Conservation (phyloP, 53 echinoderm and acorn worm species). For the Actinopyga echinites region DNA sequence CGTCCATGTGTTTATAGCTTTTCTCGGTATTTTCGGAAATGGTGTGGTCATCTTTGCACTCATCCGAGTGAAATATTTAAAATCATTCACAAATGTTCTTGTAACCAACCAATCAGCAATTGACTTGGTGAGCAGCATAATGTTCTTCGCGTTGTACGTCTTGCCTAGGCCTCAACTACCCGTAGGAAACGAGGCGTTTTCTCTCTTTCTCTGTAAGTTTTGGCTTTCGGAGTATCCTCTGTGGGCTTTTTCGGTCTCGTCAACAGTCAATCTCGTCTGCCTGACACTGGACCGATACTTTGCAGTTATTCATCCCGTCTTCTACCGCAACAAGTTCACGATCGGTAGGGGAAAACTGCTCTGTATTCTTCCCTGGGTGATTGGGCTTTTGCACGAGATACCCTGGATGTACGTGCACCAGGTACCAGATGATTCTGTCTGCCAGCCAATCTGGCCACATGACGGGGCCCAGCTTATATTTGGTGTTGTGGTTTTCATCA, state of each 20-base stretch:
- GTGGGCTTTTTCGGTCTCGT: conserved; percentile 75
- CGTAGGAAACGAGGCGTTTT: neutral
- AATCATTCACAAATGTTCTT: conserved; percentile 73
- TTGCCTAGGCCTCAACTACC: conserved; percentile 55
- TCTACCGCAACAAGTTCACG: conserved; percentile 67
- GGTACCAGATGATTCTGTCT: conserved; percentile 36
- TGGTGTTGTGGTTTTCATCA: conserved; percentile 68
- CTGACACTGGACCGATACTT: conserved; percentile 76
- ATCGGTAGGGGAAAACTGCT: conserved; percentile 65
- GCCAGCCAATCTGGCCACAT: conserved; percentile 61
- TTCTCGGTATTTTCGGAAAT: conserved; percentile 73
- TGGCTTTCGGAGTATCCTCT: conserved; percentile 82
- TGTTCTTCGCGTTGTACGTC: conserved; percentile 70
- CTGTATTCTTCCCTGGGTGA: conserved; percentile 66
- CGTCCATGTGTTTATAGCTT: conserved; percentile 62
- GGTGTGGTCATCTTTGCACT: conserved; percentile 72
- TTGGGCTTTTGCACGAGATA: conserved; percentile 74
- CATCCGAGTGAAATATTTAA: conserved; percentile 55
- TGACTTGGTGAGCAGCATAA: conserved; percentile 68
- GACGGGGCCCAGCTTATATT: conserved; percentile 55
- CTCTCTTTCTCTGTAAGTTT: conserved; percentile 65
- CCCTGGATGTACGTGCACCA: conserved; percentile 73
- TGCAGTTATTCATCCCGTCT: conserved; percentile 77
- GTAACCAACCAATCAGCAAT: conserved; percentile 80
- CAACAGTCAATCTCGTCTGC: conserved; percentile 79